Evolutionary conservation across 2,888 invertebrate genomes (phyloP).

Genomic region (Griposia aprilina): DNA sequence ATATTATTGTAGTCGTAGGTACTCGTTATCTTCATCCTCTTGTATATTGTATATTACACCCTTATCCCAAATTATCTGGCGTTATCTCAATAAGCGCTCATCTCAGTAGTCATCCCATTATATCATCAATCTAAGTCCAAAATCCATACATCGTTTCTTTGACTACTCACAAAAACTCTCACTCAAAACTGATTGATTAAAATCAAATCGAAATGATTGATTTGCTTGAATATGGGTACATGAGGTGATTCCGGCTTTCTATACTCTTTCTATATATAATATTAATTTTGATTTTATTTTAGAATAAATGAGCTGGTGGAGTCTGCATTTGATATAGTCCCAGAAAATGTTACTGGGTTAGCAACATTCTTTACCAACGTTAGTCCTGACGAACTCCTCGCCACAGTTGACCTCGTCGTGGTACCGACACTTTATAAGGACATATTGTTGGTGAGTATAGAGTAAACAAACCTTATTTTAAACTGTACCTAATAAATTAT

Average conservation of each 20-base stretch:
- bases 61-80: background rate
- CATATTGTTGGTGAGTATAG: constrained; percentile 25
- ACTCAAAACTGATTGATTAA: too few species aligned
- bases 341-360: constrained; percentile 22
- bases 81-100: too few species aligned
- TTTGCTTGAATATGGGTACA: too few species aligned
- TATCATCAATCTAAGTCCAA: background rate
- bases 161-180: too few species aligned
- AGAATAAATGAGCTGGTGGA: constrained; percentile 38
- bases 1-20: too few species aligned
- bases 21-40: background rate
- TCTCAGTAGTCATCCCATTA: background rate
- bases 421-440: constrained; percentile 38
- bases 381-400: constrained; percentile 39
- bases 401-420: constrained; percentile 32
- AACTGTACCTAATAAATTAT: background rate
- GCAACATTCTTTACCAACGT: constrained; percentile 18
- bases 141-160: background rate
- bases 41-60: too few species aligned
- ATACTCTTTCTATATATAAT: too few species aligned
- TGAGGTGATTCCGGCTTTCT: background rate
- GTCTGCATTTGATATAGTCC: constrained; percentile 20
- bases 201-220: too few species aligned
- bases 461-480: background rate
- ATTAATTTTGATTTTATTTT: background rate